Conservation (phyloP, 1,140 invertebrate species). For the Drosophila sucinea region DNA sequence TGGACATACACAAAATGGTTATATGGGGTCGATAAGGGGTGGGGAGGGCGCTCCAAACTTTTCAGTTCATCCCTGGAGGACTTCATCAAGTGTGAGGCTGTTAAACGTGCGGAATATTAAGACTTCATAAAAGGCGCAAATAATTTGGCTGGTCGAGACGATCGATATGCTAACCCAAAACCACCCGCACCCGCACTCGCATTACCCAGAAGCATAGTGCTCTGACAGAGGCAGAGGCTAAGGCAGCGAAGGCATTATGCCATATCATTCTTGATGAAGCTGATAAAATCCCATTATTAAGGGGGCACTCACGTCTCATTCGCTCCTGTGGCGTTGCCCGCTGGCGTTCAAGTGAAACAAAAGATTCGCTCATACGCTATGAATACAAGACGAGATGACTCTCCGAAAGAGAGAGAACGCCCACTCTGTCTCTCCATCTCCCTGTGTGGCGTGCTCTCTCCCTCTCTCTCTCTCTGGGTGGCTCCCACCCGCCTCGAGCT, state of each 20-base stretch:
- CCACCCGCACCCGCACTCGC: background rate
- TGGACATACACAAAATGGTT: slow-evolving; percentile 30
- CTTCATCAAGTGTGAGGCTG: slow-evolving; percentile 57
- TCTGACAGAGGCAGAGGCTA: background rate
- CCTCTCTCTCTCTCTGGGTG: background rate
- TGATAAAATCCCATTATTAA: slow-evolving; percentile 83
- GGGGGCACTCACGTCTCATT: slow-evolving; percentile 73
- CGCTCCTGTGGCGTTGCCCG: slow-evolving; percentile 46
- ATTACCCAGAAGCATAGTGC: background rate
- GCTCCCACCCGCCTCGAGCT: slow-evolving; percentile 36
- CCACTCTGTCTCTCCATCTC: background rate
- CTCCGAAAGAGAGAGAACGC: slow-evolving; percentile 28
- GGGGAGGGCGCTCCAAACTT: background rate
- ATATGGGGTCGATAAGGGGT: background rate
- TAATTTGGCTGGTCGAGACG: slow-evolving; percentile 57
- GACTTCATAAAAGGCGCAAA: slow-evolving; percentile 79
- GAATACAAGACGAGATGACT: slow-evolving; percentile 82
- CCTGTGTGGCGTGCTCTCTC: background rate
- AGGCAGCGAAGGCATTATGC: slow-evolving; percentile 59
- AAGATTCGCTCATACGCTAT: slow-evolving; percentile 83
- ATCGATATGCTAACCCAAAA: slow-evolving; percentile 47
- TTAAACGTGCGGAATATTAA: slow-evolving; percentile 79
- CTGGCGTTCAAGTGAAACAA: slow-evolving; percentile 80
- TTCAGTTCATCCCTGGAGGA: slow-evolving; percentile 12
- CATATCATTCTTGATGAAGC: slow-evolving; percentile 83